These are phyloP conservation scores for Clanis bilineata DNA, from an alignment of 2,888 invertebrate species.

Conservation along the genomic window DNA sequence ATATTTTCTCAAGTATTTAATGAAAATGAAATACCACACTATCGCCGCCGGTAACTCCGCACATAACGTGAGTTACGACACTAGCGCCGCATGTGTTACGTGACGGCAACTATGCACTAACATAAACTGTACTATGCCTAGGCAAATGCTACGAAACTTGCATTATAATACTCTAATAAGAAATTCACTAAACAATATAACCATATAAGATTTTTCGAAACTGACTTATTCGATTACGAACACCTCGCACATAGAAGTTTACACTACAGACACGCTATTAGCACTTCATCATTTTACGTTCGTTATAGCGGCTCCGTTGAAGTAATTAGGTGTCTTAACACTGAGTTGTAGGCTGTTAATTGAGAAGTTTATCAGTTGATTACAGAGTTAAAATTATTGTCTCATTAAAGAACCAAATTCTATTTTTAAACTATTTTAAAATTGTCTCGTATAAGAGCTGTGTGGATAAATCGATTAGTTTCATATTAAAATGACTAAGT, in stretches of 20 bases:
- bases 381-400: not conserved
- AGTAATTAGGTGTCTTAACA: not conserved
- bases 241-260: not conserved
- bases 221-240: not conserved
- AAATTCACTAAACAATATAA: not conserved
- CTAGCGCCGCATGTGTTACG: slow-evolving; percentile 7
- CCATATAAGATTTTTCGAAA: not conserved
- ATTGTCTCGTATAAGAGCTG: too few relatives aligned
- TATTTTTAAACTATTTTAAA: too few relatives aligned
- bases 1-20: slow-evolving; percentile 4
- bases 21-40: slow-evolving; percentile 7
- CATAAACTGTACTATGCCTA: not conserved
- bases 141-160: not conserved
- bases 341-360: not conserved
- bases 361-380: not conserved
- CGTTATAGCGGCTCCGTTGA: not conserved
- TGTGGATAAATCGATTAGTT: too few relatives aligned
- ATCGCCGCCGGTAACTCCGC: slow-evolving; percentile 2
- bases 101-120: slow-evolving; percentile 9
- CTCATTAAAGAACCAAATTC: not conserved
- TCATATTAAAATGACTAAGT: too few relatives aligned
- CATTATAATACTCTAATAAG: not conserved
- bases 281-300: not conserved
- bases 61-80: slow-evolving; percentile 3
- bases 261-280: not conserved